Evolutionary conservation across 2,113 vertebrate genomes (phyloP).

Genomic region (pig (Sus scrofa)): DNA sequence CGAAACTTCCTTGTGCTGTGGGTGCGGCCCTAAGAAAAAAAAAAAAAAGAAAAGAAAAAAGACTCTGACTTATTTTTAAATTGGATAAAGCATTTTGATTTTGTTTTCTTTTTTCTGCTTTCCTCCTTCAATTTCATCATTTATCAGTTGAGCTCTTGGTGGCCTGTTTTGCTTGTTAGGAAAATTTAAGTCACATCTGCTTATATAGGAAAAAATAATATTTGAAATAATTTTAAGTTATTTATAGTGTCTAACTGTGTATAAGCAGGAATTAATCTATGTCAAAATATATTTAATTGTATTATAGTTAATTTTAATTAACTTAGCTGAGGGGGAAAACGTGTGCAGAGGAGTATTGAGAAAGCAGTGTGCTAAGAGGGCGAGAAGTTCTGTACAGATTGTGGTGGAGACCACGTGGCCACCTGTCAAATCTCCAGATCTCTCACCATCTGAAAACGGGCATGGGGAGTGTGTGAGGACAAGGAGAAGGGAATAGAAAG

Average conservation of each 20-base stretch:
- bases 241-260: background rate
- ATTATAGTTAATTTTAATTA: background rate
- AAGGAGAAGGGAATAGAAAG: background rate
- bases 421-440: background rate
- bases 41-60: background rate
- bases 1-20: no score
- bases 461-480: fast-evolving
- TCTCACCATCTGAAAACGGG: background rate
- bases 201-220: background rate
- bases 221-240: background rate
- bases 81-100: conserved; percentile 12
- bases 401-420: background rate
- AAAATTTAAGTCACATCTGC: background rate
- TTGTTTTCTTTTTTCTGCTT: background rate
- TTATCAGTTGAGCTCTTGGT: background rate
- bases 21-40: no score
- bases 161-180: background rate
- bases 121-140: background rate
- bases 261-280: background rate
- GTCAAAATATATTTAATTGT: background rate
- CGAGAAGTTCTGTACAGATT: background rate
- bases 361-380: background rate
- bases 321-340: background rate
- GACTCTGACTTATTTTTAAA: background rate
- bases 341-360: background rate